A percentile compares a stretch with the other conserved stretches of the same genome.
Conservation (phyloP, 2,797 vertebrate genomes). For the Anguilla marmorata region DNA sequence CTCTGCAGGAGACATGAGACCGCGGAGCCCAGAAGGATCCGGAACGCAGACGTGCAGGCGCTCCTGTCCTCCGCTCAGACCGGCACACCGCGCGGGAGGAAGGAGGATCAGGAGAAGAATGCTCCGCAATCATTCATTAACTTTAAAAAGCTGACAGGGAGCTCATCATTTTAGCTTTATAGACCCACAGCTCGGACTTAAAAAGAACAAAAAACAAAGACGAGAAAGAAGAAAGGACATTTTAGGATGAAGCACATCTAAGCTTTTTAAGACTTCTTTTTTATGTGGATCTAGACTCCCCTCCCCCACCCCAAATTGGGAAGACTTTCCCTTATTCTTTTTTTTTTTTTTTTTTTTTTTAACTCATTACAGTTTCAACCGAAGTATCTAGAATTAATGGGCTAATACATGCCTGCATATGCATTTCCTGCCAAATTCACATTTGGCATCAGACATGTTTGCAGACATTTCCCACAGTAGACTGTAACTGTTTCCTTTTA, state of each 20-base stretch:
- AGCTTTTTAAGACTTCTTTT: not conserved
- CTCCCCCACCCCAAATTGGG: not conserved
- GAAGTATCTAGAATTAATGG: not conserved
- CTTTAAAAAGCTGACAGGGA: slow-evolving; percentile 40
- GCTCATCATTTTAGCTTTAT: slow-evolving; percentile 32
- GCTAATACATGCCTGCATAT: not conserved
- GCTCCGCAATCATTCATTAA: slow-evolving; percentile 52
- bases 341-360: not conserved
- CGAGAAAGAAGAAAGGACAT: not conserved
- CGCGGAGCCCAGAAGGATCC: slow-evolving; percentile 20
- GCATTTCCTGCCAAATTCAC: not conserved
- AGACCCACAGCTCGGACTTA: slow-evolving; percentile 34
- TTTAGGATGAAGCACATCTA: not conserved
- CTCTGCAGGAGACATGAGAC: slow-evolving; percentile 56
- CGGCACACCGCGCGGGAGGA: slow-evolving; percentile 34
- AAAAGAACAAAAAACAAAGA: not conserved
- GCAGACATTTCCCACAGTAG: not conserved
- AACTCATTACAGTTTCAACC: not conserved
- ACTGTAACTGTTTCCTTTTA: no score
- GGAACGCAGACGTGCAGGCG: not conserved
- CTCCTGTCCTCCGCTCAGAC: slow-evolving; percentile 39
- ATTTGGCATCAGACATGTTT: not conserved
- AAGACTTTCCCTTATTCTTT: not conserved
- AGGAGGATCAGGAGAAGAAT: slow-evolving; percentile 44
- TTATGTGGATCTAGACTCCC: not conserved